Conservation (phyloP, 2,888 invertebrate genomes). For the Heliothis peltigera region DNA sequence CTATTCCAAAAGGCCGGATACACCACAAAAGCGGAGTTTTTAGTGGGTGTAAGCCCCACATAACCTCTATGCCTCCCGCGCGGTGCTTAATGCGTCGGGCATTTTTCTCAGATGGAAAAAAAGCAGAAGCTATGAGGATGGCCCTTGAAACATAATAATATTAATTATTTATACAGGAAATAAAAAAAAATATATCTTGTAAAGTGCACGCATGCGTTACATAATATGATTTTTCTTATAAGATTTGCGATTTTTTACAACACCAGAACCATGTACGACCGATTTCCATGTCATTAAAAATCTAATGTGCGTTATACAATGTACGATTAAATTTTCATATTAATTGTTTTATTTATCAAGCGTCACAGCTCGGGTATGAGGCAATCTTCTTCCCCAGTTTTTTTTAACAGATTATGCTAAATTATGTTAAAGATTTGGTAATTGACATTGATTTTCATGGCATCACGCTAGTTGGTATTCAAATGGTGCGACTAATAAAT, state of each 20-base stretch:
- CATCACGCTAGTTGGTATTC: conserved; percentile 49
- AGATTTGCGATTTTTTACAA: not conserved
- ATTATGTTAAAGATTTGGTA: conserved; percentile 56
- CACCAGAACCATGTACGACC: conserved; percentile 1
- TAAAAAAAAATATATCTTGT: not conserved
- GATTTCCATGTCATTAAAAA: conserved; percentile 22
- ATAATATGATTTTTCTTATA: not conserved
- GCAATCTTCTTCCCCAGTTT: conserved; percentile 65
- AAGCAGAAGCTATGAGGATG: too few relatives aligned
- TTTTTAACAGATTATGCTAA: conserved; percentile 53
- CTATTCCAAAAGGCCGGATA: too few relatives aligned
- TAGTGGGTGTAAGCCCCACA: too few relatives aligned
- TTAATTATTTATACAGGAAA: not conserved
- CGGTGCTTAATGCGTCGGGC: too few relatives aligned
- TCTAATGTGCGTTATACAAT: conserved; percentile 61
- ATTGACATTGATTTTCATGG: conserved; percentile 61
- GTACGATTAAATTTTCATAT: conserved; percentile 72
- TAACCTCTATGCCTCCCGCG: too few relatives aligned
- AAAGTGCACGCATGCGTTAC: conserved; percentile 3
- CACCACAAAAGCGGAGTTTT: too few relatives aligned
- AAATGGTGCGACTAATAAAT: conserved; percentile 37
- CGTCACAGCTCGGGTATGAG: conserved; percentile 71
- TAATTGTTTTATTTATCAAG: conserved; percentile 77
- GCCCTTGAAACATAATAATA: too few relatives aligned
- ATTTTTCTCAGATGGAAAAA: too few relatives aligned